These are phyloP conservation scores for Phyllostomus hastatus DNA, from an alignment of 2,113 vertebrate genomes.

Conservation along the genomic window DNA sequence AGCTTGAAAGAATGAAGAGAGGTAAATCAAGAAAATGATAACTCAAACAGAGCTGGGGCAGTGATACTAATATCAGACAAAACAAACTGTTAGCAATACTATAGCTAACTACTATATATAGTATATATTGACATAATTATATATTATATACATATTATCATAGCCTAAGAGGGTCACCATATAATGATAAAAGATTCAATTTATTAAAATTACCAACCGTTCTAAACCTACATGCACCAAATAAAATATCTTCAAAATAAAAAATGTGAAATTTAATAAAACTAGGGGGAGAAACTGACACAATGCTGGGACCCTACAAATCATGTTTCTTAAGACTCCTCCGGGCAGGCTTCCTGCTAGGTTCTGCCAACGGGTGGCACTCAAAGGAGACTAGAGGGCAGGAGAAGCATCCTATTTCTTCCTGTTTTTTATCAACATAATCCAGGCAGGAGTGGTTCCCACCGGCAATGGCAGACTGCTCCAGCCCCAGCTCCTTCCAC, in stretches of 20 bases:
- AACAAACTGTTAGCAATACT: not conserved
- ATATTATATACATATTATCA: not conserved
- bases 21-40: not conserved
- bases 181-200: not conserved
- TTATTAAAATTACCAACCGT: not conserved
- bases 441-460: not conserved
- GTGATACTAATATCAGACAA: not conserved
- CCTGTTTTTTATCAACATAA: not conserved
- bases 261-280: constrained; percentile 9
- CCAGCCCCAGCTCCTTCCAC: not conserved
- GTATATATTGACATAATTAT: not conserved
- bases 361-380: not conserved
- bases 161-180: not conserved
- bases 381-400: not conserved
- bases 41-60: not conserved
- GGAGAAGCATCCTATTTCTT: not conserved
- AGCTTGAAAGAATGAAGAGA: not conserved
- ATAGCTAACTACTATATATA: not conserved
- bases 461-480: not conserved
- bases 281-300: not conserved
- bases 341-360: not conserved
- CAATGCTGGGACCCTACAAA: not conserved
- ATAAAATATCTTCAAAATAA: not conserved
- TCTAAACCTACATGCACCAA: not conserved
- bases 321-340: not conserved